phyloP scores from a whole-genome alignment of 2,797 vertebrate genomes.

The Manis crassicaudata region DNA sequence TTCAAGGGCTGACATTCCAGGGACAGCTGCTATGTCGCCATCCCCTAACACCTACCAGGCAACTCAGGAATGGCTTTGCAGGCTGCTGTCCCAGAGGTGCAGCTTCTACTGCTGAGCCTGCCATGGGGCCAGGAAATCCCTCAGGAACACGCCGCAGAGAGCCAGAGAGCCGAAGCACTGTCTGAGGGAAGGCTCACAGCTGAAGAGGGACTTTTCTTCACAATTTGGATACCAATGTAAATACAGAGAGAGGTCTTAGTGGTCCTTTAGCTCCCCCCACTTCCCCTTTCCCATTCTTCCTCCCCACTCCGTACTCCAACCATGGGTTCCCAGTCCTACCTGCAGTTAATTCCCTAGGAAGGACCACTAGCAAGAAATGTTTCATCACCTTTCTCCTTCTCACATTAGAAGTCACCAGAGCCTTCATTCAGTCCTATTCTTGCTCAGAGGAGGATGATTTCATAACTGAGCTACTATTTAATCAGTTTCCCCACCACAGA shows the following conservation, averaged over 20 bases:
- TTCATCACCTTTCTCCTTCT: not conserved
- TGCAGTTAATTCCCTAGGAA: not conserved
- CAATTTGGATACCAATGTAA: not conserved
- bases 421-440: not conserved
- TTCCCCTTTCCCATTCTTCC: not conserved
- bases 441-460: not conserved
- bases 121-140: not conserved
- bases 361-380: not conserved
- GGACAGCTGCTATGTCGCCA: not conserved
- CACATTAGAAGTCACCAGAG: not conserved
- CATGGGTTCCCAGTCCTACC: not conserved
- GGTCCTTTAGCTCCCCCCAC: not conserved
- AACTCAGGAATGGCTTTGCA: not conserved
- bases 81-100: not conserved
- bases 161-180: not conserved
- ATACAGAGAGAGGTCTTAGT: not conserved
- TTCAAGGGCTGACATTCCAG: not conserved
- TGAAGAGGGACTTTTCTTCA: not conserved
- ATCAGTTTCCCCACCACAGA: not conserved
- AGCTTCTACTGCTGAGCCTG: not conserved
- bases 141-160: not conserved
- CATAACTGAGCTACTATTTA: not conserved
- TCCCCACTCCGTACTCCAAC: not conserved
- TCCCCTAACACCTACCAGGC: not conserved
- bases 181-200: not conserved